phyloP scores from a whole-genome alignment of 2,888 invertebrate species.

The Thereva nobilitata region DNA sequence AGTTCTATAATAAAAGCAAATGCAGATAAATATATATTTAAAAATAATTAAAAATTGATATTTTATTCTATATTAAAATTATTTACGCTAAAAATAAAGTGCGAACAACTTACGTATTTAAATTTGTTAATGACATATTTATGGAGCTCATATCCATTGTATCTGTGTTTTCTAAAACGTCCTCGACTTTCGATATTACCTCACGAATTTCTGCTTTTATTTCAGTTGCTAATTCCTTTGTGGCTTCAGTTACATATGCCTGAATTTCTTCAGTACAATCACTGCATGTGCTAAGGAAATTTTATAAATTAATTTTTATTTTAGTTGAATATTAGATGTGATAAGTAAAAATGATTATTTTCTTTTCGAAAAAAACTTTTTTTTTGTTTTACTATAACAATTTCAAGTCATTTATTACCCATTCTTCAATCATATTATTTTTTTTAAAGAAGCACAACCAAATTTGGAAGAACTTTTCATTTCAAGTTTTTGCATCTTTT shows the following conservation, averaged over 20 bases:
- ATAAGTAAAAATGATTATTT: slow-evolving; percentile 1
- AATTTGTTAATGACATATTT: slow-evolving; percentile 39
- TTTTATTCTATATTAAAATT: not conserved
- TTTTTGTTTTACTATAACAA: too few relatives aligned
- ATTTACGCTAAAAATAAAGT: slow-evolving; percentile 10
- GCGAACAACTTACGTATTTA: slow-evolving; percentile 12
- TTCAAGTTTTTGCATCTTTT: too few relatives aligned
- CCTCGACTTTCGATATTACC: slow-evolving; percentile 79
- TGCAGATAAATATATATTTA: not conserved
- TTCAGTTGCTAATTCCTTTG: slow-evolving; percentile 77
- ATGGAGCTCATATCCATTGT: slow-evolving; percentile 59
- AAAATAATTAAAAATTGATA: slow-evolving; percentile 1
- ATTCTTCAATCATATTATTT: too few relatives aligned
- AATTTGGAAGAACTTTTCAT: too few relatives aligned
- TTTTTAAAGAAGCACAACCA: too few relatives aligned
- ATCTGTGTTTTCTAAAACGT: slow-evolving; percentile 73
- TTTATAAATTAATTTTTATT: not conserved
- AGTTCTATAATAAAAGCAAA: slow-evolving; percentile 53
- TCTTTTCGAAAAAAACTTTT: slow-evolving; percentile 19
- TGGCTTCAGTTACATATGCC: slow-evolving; percentile 77
- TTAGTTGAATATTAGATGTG: not conserved
- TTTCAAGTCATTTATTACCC: too few relatives aligned
- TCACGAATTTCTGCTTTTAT: slow-evolving; percentile 81
- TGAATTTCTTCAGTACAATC: slow-evolving; percentile 66
- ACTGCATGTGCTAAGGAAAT: slow-evolving; percentile 49